phyloP scores from a whole-genome alignment of 2,113 vertebrate genomes.

The rat (Rattus norvegicus) region GRCr8 NC_086022.1:167978001-167978500 shows the following conservation, averaged over 20 bases:
- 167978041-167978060: neutral
- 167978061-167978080: neutral
- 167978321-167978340: neutral
- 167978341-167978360: too few relatives aligned
- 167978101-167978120: neutral
- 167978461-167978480: too few relatives aligned
- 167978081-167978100: neutral
- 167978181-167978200: neutral
- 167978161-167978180: neutral
- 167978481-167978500: too few relatives aligned
- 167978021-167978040: neutral
- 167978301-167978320: neutral
- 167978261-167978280: neutral
- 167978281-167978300: neutral
- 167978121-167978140: neutral
- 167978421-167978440: too few relatives aligned
- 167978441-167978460: too few relatives aligned
- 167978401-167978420: neutral
- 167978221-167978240: neutral
- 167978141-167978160: neutral
- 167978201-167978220: neutral
- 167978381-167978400: neutral
- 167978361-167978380: neutral
- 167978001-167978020: neutral
- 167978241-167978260: neutral